These are phyloP conservation scores for Phragmatobia fuliginosa DNA, from an alignment of 2,888 invertebrate genomes.

Conservation along the genomic window DNA sequence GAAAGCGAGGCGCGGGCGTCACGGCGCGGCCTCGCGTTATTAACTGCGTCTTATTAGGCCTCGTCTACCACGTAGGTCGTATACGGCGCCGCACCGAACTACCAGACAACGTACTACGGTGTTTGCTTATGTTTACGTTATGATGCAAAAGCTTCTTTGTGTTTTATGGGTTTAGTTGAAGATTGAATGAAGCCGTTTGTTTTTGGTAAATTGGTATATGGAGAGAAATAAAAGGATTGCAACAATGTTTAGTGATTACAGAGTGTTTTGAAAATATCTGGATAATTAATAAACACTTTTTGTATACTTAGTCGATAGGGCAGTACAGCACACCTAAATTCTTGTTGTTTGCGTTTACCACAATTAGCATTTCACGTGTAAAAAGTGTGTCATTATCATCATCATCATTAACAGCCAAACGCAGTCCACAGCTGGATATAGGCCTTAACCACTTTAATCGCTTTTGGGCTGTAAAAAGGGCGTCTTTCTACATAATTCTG, in stretches of 20 bases:
- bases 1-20: slow-evolving; percentile 51
- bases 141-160: slow-evolving; percentile 8
- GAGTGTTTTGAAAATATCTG: neutral
- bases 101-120: neutral
- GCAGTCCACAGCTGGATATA: too few relatives aligned
- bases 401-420: too few relatives aligned
- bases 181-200: neutral
- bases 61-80: slow-evolving; percentile 14
- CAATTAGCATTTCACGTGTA: too few relatives aligned
- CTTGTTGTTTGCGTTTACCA: too few relatives aligned
- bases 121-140: neutral
- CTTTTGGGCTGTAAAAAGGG: too few relatives aligned
- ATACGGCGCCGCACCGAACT: neutral
- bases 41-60: slow-evolving; percentile 62
- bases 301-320: too few relatives aligned
- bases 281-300: neutral
- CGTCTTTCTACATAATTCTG: too few relatives aligned
- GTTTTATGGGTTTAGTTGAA: slow-evolving; percentile 5
- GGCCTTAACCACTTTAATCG: too few relatives aligned
- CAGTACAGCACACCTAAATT: too few relatives aligned
- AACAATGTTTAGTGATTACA: neutral
- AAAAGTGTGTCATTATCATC: too few relatives aligned
- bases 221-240: neutral
- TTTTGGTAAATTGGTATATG: neutral
- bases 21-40: slow-evolving; percentile 39